Evolutionary conservation across 2,113 vertebrate genomes (phyloP).

Genomic region (Thamnophis sirtalis): DNA sequence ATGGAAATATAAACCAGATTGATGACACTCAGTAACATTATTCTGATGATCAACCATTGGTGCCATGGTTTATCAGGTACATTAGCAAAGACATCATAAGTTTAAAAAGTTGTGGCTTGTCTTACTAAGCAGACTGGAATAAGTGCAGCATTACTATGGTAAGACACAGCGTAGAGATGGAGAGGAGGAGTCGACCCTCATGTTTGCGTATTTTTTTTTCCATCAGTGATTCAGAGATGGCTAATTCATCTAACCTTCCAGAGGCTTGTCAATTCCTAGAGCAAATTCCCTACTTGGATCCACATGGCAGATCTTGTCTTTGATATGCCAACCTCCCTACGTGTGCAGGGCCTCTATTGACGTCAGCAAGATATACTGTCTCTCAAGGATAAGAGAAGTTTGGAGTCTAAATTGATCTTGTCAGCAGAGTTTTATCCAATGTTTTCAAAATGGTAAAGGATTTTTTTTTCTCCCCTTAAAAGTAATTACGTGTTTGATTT

Average conservation of each 20-base stretch:
- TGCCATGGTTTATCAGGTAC: not conserved
- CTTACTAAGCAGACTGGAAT: not conserved
- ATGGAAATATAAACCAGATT: not conserved
- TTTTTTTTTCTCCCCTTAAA: not conserved
- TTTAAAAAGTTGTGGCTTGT: not conserved
- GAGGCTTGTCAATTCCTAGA: conserved; percentile 60
- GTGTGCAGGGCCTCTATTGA: conserved; percentile 56
- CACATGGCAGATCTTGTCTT: conserved; percentile 50
- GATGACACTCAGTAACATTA: not conserved
- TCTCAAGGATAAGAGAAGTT: conserved; percentile 54
- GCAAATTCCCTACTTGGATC: conserved; percentile 56
- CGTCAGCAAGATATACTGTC: conserved; percentile 62
- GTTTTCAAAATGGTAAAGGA: conserved; percentile 14
- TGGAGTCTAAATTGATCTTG: conserved; percentile 46
- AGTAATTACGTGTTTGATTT: not conserved
- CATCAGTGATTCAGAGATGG: conserved; percentile 53
- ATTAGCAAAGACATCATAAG: not conserved
- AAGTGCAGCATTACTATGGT: not conserved
- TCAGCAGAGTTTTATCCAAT: conserved; percentile 39
- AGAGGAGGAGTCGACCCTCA: conserved; percentile 27
- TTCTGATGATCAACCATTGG: not conserved
- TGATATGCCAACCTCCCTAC: conserved; percentile 54
- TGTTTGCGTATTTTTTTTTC: conserved; percentile 44
- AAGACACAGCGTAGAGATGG: conserved; percentile 31
- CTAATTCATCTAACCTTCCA: conserved; percentile 31